A percentile compares a stretch with the other conserved stretches of the same genome.
Evolutionary conservation across 2,113 vertebrate species (phyloP).

Genomic region (Brachyistius frenatus): DNA sequence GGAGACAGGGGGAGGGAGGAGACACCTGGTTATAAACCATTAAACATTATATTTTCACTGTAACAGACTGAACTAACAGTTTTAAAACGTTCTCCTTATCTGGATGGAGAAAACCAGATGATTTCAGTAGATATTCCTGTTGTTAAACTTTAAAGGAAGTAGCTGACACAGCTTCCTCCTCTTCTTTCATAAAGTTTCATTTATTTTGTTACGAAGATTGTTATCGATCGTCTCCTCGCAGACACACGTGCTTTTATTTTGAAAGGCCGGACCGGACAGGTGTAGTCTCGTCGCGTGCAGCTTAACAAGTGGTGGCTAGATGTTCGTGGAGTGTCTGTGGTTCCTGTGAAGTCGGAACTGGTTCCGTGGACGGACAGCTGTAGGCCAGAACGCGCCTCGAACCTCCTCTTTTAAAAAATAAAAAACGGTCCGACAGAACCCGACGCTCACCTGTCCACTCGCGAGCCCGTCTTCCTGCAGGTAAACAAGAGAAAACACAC

Average conservation of each 20-base stretch:
- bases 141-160: no score
- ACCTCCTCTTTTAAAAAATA: not conserved
- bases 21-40: no score
- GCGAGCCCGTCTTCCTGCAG: constrained; percentile 28
- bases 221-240: no score
- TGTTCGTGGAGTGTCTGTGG: constrained; percentile 63
- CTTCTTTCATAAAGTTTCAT: no score
- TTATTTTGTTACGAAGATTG: no score
- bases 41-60: no score
- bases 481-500: constrained; percentile 51
- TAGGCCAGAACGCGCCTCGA: constrained; percentile 43
- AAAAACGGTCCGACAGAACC: constrained; percentile 62
- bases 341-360: constrained; percentile 71
- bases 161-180: no score
- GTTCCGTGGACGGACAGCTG: constrained; percentile 64
- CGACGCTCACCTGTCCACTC: constrained; percentile 21
- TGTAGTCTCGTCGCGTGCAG: rapidly evolving
- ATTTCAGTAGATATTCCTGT: no score
- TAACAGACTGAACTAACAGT: no score
- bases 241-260: constrained; percentile 56
- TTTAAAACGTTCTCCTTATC: no score
- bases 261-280: constrained; percentile 50
- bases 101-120: no score
- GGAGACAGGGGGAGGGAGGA: no score
- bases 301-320: constrained; percentile 47